A percentile compares a stretch with the other conserved stretches of the same genome.
These are phyloP conservation scores for Coptodon bakossiorum DNA, from an alignment of 2,113 vertebrate species.

Conservation along the genomic window DNA sequence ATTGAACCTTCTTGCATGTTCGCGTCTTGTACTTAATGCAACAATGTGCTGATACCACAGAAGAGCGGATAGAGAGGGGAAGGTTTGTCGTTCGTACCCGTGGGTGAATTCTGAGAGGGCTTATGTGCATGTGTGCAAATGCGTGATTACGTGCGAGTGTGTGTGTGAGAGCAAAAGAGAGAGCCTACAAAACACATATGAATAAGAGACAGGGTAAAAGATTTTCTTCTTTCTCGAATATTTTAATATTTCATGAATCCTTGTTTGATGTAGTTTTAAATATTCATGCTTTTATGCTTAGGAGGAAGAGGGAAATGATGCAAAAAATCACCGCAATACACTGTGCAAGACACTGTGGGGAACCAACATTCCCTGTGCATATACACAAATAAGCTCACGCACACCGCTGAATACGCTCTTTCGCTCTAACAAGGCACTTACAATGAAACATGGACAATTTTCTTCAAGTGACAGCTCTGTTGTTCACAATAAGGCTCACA, in stretches of 20 bases:
- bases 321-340: slow-evolving; percentile 45
- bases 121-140: neutral
- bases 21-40: slow-evolving; percentile 22
- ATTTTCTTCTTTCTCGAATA: slow-evolving; percentile 62
- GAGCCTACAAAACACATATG: slow-evolving; percentile 26
- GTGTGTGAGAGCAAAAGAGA: neutral
- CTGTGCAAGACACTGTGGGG: neutral
- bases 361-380: neutral
- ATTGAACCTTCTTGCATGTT: slow-evolving; percentile 25
- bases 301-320: slow-evolving; percentile 62
- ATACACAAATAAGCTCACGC: neutral
- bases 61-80: slow-evolving; percentile 12
- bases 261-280: slow-evolving; percentile 74
- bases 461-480: slow-evolving; percentile 25
- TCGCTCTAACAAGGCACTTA: slow-evolving; percentile 37
- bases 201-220: slow-evolving; percentile 60
- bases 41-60: slow-evolving; percentile 50
- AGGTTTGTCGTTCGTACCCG: slow-evolving; percentile 28
- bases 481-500: slow-evolving; percentile 32
- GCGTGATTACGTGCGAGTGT: neutral
- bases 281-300: slow-evolving; percentile 72
- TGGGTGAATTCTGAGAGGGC: slow-evolving; percentile 34
- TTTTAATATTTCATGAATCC: slow-evolving; percentile 73
- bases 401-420: neutral
- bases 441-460: slow-evolving; percentile 33